phyloP scores from a whole-genome alignment of 2,797 vertebrate genomes.

The Hafferia zeledoni region DNA sequence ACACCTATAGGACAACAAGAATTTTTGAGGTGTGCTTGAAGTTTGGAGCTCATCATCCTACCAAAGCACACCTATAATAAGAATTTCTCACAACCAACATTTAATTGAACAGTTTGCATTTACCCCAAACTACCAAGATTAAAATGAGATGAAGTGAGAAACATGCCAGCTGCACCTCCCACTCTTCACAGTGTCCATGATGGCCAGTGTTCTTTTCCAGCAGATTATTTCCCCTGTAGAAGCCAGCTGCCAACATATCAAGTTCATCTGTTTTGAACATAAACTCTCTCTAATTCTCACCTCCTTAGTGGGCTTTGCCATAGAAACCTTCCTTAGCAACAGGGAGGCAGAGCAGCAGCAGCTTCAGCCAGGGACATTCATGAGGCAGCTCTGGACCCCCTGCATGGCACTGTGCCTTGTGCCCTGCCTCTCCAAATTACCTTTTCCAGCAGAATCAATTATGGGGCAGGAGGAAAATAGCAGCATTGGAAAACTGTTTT shows the following conservation, averaged over 20 bases:
- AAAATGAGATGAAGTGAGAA: not conserved
- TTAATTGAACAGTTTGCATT: not conserved
- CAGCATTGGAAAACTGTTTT: not conserved
- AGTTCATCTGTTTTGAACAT: constrained; percentile 50
- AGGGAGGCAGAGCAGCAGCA: not conserved
- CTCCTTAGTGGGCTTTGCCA: constrained; percentile 61
- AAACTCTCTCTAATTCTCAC: constrained; percentile 29
- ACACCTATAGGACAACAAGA: not conserved
- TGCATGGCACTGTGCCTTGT: fast-evolving
- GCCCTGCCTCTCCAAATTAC: not conserved
- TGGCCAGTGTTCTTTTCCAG: not conserved
- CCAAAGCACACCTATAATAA: not conserved
- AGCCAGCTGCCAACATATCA: not conserved
- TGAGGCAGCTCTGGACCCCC: not conserved
- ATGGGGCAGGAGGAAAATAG: not conserved
- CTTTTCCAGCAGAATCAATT: not conserved
- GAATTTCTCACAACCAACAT: not conserved
- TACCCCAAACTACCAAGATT: not conserved
- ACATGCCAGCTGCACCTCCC: not conserved
- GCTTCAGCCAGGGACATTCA: not conserved
- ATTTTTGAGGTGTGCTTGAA: not conserved
- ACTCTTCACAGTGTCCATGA: not conserved
- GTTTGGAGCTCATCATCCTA: not conserved
- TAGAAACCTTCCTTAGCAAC: constrained; percentile 76
- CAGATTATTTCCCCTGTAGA: not conserved